Base-by-base conservation (phyloP, 1,140 invertebrate species). In the Zaprionus ornatus region DNA sequence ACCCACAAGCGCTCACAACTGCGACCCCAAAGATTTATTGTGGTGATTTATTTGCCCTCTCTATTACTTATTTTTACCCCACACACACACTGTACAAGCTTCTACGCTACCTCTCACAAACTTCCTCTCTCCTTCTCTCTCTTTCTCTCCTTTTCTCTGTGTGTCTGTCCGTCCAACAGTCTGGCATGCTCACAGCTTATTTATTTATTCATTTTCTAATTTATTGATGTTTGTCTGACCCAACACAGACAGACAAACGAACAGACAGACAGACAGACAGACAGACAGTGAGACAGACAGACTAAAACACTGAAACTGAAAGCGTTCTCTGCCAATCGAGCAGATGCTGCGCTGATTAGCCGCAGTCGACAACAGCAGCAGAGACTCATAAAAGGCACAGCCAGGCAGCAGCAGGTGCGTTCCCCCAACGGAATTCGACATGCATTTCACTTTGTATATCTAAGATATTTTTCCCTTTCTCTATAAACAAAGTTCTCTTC, bases 191-290 rank as follows among this genome's bases (percentile, higher is more conserved):
- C 62, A 75, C 65, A 90, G 85, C 85, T 90, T 90, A 90, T 90
- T 90, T 90, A 90, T 90, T 90, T 90, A 90, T 90, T 85, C 85
- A 90, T 90, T 90, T 90, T 90, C 85, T 90, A 90, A 90, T 90
- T 90, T 90, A 90, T 90, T 90, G 85, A 90, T 90, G 85, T 90
- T 90, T 90, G 85, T 90, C 86, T 90, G 85, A 90, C 85, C 85
- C 86, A 80, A 71, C 56, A 70, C 76, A 75, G 77, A 70, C 57
- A 70, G 56, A 13, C 37, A n/a, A n/a, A 13, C 12, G 37, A 6
- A 40, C 15, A 40, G 45, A 13, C 6, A 45, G 40, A 42, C 40
- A 42, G 40, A 45, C 15, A 40, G 32, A 2, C 10, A 35, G 15
- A 70, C 79, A 74, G 68, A 69, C 10, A 35, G 15, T 66, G 75